phyloP scores from a whole-genome alignment of 2,113 vertebrate species.

The Heloderma charlesbogerti region DNA sequence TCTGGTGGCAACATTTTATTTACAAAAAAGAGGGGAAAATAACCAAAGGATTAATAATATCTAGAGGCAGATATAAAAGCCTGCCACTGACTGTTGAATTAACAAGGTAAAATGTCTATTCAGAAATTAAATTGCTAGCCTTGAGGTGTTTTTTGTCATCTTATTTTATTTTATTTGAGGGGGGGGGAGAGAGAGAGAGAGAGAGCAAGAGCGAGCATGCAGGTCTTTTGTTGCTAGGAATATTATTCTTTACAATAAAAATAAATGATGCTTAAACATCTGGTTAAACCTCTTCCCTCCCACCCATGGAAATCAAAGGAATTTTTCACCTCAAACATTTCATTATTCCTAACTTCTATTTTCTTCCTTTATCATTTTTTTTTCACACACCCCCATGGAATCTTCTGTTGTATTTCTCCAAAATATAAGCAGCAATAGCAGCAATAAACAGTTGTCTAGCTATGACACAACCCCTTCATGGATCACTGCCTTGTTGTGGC shows the following conservation, averaged over 20 bases:
- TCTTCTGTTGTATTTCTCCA: background rate
- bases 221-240: constrained; percentile 48
- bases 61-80: constrained; percentile 45
- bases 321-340: constrained; percentile 31
- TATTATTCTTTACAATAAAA: constrained; percentile 46
- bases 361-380: constrained; percentile 30
- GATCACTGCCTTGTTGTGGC: no score
- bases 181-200: no score
- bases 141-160: constrained; percentile 39
- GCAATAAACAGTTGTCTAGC: background rate
- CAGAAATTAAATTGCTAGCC: constrained; percentile 61
- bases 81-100: constrained; percentile 56
- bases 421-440: background rate
- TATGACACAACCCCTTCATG: background rate
- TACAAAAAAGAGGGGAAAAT: background rate
- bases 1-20: constrained; percentile 64
- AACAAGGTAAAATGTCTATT: constrained; percentile 58
- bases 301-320: constrained; percentile 1
- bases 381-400: background rate
- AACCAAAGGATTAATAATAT: constrained; percentile 21
- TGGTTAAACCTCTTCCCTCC: constrained; percentile 19
- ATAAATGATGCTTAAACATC: background rate
- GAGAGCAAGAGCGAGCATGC: no score
- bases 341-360: constrained; percentile 6
- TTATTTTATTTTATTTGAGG: background rate